Evolutionary conservation across 1,140 invertebrate species (phyloP), one percentile per base, ranked within the genome.

Genomic region (Orchestia grillus): DNA sequence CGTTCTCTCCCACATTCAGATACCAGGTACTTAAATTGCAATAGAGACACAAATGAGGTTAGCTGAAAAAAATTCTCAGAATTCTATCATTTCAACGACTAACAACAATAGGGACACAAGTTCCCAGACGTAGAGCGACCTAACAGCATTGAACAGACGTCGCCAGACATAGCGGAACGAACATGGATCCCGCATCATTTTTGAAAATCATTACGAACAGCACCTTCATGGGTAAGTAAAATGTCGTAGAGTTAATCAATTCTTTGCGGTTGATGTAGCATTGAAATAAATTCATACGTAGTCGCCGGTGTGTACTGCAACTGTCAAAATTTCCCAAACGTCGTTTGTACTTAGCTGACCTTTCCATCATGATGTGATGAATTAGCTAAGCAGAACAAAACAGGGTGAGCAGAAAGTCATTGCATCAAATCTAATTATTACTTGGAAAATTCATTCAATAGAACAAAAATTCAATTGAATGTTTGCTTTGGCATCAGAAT

Each of bases 181-280:
- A 90, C 88, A 94, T 94, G 92, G 92, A 94, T 47, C 92, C 92
- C 19, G 92, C 92, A 11, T 94, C 92, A 1, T 94, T 94, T 40
- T n/a, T 94, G 92, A 94, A 94, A 44, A 94, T 94, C 43, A 94
- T 94, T 44, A 94, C 92, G 43, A 94, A 94, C 92, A 94, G 92
- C 92, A 94, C 92, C 44, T 94, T 94, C 40, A 94, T 94, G 92
- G 92, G 92, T 94, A n/a, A 94, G 92, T 94, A 45, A 3, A 42
- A 44, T 4, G 42, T 90, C 88, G 16, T 4, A 36, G 15, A 4
- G 42, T 90, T 90, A 77, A 23, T 8, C 1, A 19, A 28, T 77
- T 77, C 1, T 23, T 36, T 8, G 28, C 11, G 28, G 62, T 36
- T 77, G 62, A 77, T 77, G 11, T 77, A 1, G 47, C 19, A 53